Conservation (phyloP, 2,113 vertebrate species). For the Centropus unirufus region DNA sequence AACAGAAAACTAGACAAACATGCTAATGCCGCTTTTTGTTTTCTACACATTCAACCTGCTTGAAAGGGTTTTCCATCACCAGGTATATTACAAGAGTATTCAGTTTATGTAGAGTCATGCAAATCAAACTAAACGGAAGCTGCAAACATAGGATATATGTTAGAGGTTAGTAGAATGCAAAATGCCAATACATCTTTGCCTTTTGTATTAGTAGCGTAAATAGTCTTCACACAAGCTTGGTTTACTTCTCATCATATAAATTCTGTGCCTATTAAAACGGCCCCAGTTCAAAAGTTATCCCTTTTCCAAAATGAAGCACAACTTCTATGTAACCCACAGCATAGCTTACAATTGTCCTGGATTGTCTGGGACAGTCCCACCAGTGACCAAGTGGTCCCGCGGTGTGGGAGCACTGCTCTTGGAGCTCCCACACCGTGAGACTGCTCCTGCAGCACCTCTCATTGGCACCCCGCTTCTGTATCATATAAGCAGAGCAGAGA, state of each 20-base stretch:
- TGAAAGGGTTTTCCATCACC: background rate
- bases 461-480: constrained; percentile 23
- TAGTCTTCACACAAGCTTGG: background rate
- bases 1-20: constrained; percentile 26
- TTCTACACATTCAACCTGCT: background rate
- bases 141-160: background rate
- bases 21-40: constrained; percentile 28
- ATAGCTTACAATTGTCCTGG: constrained; percentile 68
- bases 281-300: background rate
- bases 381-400: constrained; percentile 19
- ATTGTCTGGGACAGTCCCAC: constrained; percentile 37
- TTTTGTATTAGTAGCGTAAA: constrained; percentile 1
- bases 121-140: constrained; percentile 30
- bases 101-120: constrained; percentile 19
- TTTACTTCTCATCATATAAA: background rate
- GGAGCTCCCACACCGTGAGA: constrained; percentile 19
- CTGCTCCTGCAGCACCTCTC: constrained; percentile 19
- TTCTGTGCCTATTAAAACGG: background rate
- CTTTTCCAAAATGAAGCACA: background rate
- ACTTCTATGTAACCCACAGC: background rate
- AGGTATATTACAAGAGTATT: background rate
- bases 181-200: background rate
- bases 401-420: constrained; percentile 8
- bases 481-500: background rate
- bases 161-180: constrained; percentile 41